These are phyloP conservation scores for Chloromyia formosa DNA, from an alignment of 2,888 invertebrate genomes.

Conservation along the genomic window DNA sequence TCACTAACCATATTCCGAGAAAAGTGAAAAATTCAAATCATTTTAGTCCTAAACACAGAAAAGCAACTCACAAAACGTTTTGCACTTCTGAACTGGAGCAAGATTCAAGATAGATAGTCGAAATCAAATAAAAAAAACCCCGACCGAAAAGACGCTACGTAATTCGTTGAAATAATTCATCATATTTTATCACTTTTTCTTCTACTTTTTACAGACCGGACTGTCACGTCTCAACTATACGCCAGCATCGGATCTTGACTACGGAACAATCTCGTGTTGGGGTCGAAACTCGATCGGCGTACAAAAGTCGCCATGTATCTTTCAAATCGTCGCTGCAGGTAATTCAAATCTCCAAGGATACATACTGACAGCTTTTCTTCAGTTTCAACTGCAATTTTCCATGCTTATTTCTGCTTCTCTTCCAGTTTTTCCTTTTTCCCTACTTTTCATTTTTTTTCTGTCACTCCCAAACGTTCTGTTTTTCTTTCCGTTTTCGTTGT, in stretches of 20 bases:
- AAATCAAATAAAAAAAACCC: no score
- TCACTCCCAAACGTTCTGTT: no score
- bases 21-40: no score
- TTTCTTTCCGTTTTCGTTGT: no score
- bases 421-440: no score
- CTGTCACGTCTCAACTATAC: constrained; percentile 79
- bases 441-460: no score
- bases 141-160: neutral
- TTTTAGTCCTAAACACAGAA: no score
- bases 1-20: no score
- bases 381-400: constrained; percentile 24
- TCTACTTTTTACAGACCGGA: constrained; percentile 57
- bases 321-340: constrained; percentile 88
- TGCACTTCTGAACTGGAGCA: no score
- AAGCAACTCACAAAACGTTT: no score
- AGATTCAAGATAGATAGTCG: no score
- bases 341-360: constrained; percentile 52
- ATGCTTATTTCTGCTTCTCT: neutral
- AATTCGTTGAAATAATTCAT: constrained; percentile 38
- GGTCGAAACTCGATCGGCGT: constrained; percentile 84
- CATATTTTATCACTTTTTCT: constrained; percentile 42
- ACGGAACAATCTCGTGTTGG: constrained; percentile 88
- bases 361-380: constrained; percentile 36
- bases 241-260: constrained; percentile 86
- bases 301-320: constrained; percentile 85